Evolutionary conservation across 1,140 invertebrate species (phyloP).

Genomic region (Cydia strobilella): DNA sequence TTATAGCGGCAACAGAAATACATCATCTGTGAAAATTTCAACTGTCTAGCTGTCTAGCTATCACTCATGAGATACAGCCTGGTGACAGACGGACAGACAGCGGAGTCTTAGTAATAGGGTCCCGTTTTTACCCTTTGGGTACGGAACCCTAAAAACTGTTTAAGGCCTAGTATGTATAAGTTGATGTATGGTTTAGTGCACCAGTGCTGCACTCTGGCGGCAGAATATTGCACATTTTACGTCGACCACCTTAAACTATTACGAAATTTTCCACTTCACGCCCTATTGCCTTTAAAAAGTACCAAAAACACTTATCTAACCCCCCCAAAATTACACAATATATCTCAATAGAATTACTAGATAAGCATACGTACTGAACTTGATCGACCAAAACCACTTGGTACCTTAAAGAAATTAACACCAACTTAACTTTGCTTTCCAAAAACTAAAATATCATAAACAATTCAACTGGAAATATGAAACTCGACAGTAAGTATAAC

Average conservation of each 20-base stretch:
- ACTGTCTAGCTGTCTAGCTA: too few relatives aligned
- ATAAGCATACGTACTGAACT: background rate
- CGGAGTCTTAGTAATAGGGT: too few relatives aligned
- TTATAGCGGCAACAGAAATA: too few relatives aligned
- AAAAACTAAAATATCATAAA: background rate
- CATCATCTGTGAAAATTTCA: too few relatives aligned
- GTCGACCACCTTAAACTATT: background rate
- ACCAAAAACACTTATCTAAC: conserved; percentile 1
- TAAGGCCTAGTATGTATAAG: too few relatives aligned
- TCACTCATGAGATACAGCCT: too few relatives aligned
- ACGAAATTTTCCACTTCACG: background rate
- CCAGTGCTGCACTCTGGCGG: too few relatives aligned
- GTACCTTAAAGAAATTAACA: background rate
- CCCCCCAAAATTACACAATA: background rate
- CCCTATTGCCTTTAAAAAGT: background rate
- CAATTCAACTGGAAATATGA: background rate
- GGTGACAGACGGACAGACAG: too few relatives aligned
- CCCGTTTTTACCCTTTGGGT: too few relatives aligned
- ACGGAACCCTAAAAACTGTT: too few relatives aligned
- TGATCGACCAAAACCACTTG: conserved; percentile 1
- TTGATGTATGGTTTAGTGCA: too few relatives aligned
- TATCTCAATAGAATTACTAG: conserved; percentile 14
- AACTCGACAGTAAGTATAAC: background rate
- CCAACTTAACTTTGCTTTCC: background rate
- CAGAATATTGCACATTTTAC: too few relatives aligned